Evolutionary conservation across 2,797 vertebrate species (phyloP).

Genomic region (Selene dorsalis): DNA sequence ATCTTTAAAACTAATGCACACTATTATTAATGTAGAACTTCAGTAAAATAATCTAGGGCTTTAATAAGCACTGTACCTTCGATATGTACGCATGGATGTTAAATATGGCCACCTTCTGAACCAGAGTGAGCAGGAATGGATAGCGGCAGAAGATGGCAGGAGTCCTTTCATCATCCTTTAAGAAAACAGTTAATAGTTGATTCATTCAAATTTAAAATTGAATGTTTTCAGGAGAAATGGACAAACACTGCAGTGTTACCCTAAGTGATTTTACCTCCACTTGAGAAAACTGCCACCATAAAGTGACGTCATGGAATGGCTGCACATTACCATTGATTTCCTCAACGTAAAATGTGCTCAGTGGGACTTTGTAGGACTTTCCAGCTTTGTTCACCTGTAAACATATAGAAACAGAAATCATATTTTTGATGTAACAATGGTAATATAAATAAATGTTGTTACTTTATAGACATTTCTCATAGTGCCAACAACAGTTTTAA

Average conservation of each 20-base stretch:
- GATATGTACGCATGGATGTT: background rate
- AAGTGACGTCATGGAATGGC: rapidly evolving
- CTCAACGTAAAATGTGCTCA: conserved; percentile 76
- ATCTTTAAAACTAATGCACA: background rate
- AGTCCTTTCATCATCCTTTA: conserved; percentile 54
- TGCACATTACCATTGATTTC: conserved; percentile 11
- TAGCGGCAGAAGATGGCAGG: conserved; percentile 78
- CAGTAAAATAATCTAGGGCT: background rate
- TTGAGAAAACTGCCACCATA: conserved; percentile 44
- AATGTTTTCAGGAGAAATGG: background rate
- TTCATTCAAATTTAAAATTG: background rate
- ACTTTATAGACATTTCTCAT: background rate
- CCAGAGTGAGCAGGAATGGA: conserved; percentile 78
- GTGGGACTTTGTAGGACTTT: conserved; percentile 70
- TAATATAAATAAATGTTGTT: background rate
- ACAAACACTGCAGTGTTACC: background rate
- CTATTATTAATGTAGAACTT: background rate
- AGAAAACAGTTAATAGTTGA: background rate
- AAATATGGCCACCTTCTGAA: conserved; percentile 66
- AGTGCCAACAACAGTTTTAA: no score
- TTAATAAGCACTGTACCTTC: conserved; percentile 61
- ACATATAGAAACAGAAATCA: background rate
- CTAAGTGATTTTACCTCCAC: conserved; percentile 63
- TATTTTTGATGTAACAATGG: background rate
- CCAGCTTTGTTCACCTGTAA: conserved; percentile 77